Conservation (phyloP, 2,797 vertebrate genomes). For the Anisognathus igniventris region DNA sequence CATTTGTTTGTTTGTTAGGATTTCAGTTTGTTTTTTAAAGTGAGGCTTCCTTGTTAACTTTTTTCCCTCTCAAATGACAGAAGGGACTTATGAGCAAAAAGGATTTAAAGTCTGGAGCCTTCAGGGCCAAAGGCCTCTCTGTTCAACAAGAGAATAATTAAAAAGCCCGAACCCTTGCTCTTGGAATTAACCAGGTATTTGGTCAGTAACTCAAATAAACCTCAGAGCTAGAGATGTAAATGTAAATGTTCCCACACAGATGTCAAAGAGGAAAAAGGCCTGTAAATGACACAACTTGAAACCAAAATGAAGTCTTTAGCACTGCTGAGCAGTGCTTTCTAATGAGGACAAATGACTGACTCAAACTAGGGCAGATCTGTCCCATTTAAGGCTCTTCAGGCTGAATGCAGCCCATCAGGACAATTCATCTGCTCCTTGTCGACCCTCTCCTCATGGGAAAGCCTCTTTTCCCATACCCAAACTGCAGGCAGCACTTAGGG, state of each 20-base stretch:
- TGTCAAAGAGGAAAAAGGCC: background rate
- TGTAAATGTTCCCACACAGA: background rate
- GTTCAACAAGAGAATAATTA: background rate
- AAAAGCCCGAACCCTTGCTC: accelerated
- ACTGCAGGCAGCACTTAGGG: background rate
- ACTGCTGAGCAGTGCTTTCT: background rate
- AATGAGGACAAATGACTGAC: background rate
- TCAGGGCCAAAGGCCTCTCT: background rate
- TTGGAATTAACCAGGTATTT: background rate
- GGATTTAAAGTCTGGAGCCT: background rate
- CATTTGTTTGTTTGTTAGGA: background rate
- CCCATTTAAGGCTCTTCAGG: background rate
- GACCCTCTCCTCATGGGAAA: background rate
- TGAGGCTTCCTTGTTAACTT: background rate
- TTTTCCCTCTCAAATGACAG: background rate
- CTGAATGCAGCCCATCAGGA: background rate
- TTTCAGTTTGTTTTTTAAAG: background rate
- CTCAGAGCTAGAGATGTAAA: background rate
- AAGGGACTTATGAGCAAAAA: background rate
- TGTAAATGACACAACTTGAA: background rate
- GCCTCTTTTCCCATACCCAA: background rate
- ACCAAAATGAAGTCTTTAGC: background rate
- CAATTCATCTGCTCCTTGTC: background rate
- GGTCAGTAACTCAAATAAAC: background rate
- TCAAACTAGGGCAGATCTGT: background rate